Evolutionary conservation across 2,113 vertebrate genomes (phyloP), one percentile per base, ranked within the genome.

Genomic region (Aspidoscelis tigris): DNA sequence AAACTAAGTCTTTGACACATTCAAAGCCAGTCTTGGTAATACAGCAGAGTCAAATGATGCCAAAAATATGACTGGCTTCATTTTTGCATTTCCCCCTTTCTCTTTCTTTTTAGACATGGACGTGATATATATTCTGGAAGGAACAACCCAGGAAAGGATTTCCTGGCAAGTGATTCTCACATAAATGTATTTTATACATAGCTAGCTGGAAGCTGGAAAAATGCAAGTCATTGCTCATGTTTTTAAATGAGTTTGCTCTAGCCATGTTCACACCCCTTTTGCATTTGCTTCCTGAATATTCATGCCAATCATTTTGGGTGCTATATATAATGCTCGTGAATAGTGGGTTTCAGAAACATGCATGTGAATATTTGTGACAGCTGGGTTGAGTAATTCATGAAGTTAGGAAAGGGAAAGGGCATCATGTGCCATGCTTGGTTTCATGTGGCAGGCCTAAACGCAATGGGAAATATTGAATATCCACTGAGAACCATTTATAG

Each of bases 1-100:
- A 71, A 76, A 91, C 70, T 61, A 84, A 87, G 87, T 89, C 4
- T 20, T 73, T 76, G 69, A 24, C 7, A 81, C 76, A 61, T 84
- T 87, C 89, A 86, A 69, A 88, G 82, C 81, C 53, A 7, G 83
- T 87, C 82, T 89, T 91, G 86, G 89, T 84, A 92, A 84, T 84
- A 76, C 87, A 88, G 76, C 41, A 24, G 33, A 75, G n/a, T 80
- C 77, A 84, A 76, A 75, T 39, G 2, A 14, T 93, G 88, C 92
- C 93, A 94, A 90, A 87, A 93, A 93, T 89, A 83, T 89, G 93
- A 89, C 86, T 92, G 87, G 88, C 84, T 88, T 76, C 0, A 78
- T 86, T 92, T 91, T 83, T 80, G 66, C 78, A 74, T 86, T 86
- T 55, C 87, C 87, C 86, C 78, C 88, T 81, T 90, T 78, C 74